phyloP scores from a whole-genome alignment of 1,140 invertebrate genomes.

The Tetraneura akinire region DNA sequence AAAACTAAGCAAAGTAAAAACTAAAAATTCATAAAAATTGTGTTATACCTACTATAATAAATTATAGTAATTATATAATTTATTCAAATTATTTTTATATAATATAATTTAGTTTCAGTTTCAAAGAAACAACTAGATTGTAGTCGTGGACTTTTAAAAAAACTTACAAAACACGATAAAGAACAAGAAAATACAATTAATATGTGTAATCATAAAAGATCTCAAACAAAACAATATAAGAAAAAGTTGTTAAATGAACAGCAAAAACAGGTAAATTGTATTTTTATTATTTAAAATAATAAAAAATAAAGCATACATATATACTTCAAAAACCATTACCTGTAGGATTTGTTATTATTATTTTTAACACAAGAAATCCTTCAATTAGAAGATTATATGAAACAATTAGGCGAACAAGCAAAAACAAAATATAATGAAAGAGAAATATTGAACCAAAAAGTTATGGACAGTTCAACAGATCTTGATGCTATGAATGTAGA shows the following conservation, averaged over 20 bases:
- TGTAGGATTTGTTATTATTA: constrained; percentile 32
- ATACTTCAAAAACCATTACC: too few relatives aligned
- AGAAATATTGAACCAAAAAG: constrained; percentile 43
- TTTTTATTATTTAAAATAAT: neutral
- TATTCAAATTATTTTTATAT: neutral
- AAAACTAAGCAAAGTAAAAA: constrained; percentile 6
- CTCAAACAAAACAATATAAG: constrained; percentile 24
- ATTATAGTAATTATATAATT: neutral
- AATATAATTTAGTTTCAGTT: constrained; percentile 25
- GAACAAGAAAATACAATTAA: constrained; percentile 44
- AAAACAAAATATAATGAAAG: constrained; percentile 40
- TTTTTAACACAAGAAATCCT: constrained; percentile 45
- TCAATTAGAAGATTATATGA: constrained; percentile 33
- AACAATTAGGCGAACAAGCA: constrained; percentile 38
- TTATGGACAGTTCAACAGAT: constrained; percentile 33
- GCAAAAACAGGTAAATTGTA: constrained; percentile 31
- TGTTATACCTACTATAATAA: too few relatives aligned
- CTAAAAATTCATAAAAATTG: neutral
- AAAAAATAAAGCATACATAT: too few relatives aligned
- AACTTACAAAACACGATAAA: constrained; percentile 4
- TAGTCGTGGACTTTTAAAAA: neutral
- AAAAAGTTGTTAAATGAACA: constrained; percentile 47
- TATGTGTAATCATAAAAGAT: constrained; percentile 46
- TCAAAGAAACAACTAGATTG: constrained; percentile 21
- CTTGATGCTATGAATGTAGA: constrained; percentile 34